Conservation (phyloP, 2,113 vertebrate species). For the cat (Felis catus) region DNA sequence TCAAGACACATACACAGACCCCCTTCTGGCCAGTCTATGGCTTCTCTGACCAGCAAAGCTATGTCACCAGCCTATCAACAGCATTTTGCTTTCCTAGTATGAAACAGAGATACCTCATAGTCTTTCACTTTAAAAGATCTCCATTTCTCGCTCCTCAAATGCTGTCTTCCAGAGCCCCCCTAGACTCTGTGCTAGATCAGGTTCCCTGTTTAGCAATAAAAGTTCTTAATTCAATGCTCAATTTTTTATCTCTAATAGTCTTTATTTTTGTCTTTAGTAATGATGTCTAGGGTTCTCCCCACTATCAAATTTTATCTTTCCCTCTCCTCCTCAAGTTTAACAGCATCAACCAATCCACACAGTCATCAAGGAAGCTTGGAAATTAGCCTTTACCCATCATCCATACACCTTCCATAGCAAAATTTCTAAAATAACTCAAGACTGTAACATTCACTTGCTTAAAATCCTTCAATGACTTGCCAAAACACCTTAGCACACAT, state of each 20-base stretch:
- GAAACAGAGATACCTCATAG: background rate
- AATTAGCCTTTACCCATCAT: background rate
- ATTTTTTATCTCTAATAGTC: background rate
- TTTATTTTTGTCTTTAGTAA: conserved; percentile 6
- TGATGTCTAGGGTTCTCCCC: background rate
- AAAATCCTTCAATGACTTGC: background rate
- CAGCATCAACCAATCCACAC: background rate
- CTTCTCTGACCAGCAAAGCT: conserved; percentile 16
- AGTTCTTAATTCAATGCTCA: background rate
- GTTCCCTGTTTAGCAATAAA: conserved; percentile 3
- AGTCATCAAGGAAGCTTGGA: background rate
- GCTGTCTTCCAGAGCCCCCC: background rate
- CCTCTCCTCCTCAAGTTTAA: conserved; percentile 16
- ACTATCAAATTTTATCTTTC: background rate
- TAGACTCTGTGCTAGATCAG: background rate
- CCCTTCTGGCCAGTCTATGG: background rate
- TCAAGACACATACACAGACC: background rate
- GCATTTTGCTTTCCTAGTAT: background rate
- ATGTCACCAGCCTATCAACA: background rate
- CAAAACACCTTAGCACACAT: background rate
- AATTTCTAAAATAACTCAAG: background rate
- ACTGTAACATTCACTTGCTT: background rate
- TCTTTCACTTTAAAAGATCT: background rate
- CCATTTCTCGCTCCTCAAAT: background rate
- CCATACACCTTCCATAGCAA: background rate